Base-by-base conservation (phyloP, 2,113 vertebrate genomes). In the Actinemys pallida region DNA sequence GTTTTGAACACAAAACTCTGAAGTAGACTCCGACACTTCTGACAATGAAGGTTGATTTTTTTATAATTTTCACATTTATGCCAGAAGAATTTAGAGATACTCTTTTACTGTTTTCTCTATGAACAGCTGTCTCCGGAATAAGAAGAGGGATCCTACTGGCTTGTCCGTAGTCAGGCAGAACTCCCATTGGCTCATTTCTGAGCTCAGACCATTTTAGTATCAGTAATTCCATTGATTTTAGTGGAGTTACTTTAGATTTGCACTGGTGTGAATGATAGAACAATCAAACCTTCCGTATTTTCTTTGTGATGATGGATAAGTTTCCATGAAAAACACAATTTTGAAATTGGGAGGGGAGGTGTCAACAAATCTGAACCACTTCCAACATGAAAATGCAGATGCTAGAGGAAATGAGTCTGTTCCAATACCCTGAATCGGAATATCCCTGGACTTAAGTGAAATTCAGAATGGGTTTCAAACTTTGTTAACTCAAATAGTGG, bases 1-100 rank as follows among this genome's bases (percentile, higher is more conserved):
- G 91, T 92, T 76, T 91, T 29, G 88, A 47, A 83, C 5, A 53
- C 16, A 69, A 25, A 92, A 39, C 89, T 94, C 50, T 84, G 86
- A 94, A 94, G 27, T 25, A 86, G 10, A 82, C 86, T 76, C 6
- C 83, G 86, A 95, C 53, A 65, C 59, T 86, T 93, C 54, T 94
- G 69, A 90, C 72, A 94, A 86, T 84, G 25, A 93, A 94, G 22
- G 54, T 84, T 92, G 42, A 93, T 96, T 90, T 50, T 2, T 2
- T 96, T 93, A 93, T 91, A 96, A 90, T 87, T 8, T 69, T 69
- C 35, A n/a, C 35, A 95, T 97, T 94, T 90, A 86, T 89, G 56
- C 81, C 90, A 54, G 10, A 90, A 82, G 87, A 94, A 20, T 69
- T 94, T 93, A 96, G 88, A 80, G 20, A 49, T 69, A 84, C 96